Evolutionary conservation across 2,797 vertebrate species (phyloP), one percentile per base, ranked within the genome.

Genomic region (Chromobotia macracanthus): DNA sequence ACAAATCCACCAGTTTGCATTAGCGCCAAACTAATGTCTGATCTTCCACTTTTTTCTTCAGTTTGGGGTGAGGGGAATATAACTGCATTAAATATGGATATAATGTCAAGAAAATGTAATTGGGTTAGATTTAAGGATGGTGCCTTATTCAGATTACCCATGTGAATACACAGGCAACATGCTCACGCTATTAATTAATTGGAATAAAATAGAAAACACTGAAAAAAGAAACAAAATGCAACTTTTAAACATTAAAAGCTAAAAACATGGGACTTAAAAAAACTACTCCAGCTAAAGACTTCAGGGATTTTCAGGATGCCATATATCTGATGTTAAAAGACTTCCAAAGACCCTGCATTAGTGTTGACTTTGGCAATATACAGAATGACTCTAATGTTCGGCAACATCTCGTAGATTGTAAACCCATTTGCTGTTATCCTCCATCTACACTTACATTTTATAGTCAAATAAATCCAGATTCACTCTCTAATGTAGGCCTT

Each of bases 11-110:
- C 84, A 87, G 87, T 90, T 88, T 92, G 85, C 88, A 87, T 90
- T 82, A 88, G 80, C 83, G 82, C 70, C 80, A 86, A 84, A 83
- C 85, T 92, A 93, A 93, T 93, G 89, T 89, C 84, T 77, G 68
- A 71, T 89, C 84, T 80, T 63, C 80, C 87, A 91, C 87, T 86
- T 79, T 69, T 76, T 4, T 55, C 65, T 85, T 86, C 64, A 63
- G 41, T 61, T 76, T 63, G 73, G 21, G 77, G 51, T 31, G 83
- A 83, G 87, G 88, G 89, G 90, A 89, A 85, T 87, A 83, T 81
- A 75, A 87, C 87, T 80, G 51, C 88, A 92, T 92, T 91, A 93
- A 94, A 92, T 91, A 93, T 93, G 90, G 89, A 94, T 90, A 88
- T 89, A 89, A 86, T 89, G 85, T 89, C 87, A 88, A 87, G 89